Evolutionary conservation across 2,113 vertebrate genomes (phyloP).

Genomic region (Podarcis cretensis): DNA sequence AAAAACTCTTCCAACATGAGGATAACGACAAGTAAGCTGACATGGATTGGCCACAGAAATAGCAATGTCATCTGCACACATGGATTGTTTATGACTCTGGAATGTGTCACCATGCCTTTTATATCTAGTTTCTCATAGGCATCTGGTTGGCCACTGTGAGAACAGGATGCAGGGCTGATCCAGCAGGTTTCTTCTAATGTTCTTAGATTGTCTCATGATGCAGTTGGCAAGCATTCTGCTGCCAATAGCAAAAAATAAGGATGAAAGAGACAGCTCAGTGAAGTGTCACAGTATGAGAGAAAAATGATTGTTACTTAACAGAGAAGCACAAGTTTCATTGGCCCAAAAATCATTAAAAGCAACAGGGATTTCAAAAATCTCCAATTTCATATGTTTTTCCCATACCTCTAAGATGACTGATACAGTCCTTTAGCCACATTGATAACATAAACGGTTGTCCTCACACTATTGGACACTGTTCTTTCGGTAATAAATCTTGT

Average conservation of each 20-base stretch:
- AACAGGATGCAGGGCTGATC: no score
- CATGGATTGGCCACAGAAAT: neutral
- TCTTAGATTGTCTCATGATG: neutral
- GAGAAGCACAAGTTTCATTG: neutral
- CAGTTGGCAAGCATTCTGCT: neutral
- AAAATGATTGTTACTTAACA: no score
- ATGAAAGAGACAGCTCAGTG: neutral
- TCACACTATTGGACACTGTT: neutral
- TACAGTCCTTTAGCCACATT: neutral
- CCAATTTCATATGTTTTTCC: neutral
- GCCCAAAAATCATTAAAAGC: neutral
- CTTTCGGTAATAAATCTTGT: neutral
- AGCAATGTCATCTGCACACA: neutral
- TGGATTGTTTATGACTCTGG: neutral
- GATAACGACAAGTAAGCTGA: neutral
- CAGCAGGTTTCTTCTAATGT: no score
- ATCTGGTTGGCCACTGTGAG: no score
- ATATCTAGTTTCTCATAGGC: neutral
- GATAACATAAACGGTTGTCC: neutral
- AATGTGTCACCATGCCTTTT: neutral
- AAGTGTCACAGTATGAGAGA: neutral
- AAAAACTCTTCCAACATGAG: neutral
- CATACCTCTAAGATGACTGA: neutral
- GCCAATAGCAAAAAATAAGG: neutral
- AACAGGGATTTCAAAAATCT: neutral